phyloP scores from a whole-genome alignment of 2,113 vertebrate species.

The Microcebus lehilahytsara region DNA sequence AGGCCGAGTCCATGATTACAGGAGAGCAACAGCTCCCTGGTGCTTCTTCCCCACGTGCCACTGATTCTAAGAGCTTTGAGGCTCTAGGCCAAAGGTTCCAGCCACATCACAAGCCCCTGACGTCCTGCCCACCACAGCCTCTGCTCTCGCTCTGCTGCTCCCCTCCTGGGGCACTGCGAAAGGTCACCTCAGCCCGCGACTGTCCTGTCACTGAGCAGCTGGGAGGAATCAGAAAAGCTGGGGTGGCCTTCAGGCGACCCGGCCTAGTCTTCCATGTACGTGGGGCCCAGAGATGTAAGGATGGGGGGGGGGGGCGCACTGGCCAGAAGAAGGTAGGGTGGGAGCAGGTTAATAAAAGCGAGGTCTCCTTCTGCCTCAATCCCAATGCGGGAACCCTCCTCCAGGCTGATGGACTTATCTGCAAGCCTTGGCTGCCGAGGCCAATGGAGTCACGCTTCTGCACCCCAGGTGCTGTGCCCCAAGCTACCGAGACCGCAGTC shows the following conservation, averaged over 20 bases:
- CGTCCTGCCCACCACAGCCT: not conserved
- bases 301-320: fast-evolving
- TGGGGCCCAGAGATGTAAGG: not conserved
- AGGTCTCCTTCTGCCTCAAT: not conserved
- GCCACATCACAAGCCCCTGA: not conserved
- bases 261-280: not conserved
- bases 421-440: not conserved
- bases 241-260: not conserved
- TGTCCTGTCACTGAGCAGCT: not conserved
- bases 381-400: not conserved
- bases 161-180: not conserved
- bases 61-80: not conserved
- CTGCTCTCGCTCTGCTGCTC: not conserved
- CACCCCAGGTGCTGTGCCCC: not conserved
- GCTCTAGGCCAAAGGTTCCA: not conserved
- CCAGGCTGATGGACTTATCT: too few relatives aligned
- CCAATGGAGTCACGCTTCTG: not conserved
- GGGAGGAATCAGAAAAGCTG: not conserved
- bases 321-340: too few relatives aligned
- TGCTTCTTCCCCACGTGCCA: not conserved
- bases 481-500: not conserved
- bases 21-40: not conserved
- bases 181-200: not conserved
- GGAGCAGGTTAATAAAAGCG: not conserved
- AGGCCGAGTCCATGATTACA: not conserved